Evolutionary conservation across 2,888 invertebrate genomes (phyloP).

Genomic region (Tenodera sinensis): DNA sequence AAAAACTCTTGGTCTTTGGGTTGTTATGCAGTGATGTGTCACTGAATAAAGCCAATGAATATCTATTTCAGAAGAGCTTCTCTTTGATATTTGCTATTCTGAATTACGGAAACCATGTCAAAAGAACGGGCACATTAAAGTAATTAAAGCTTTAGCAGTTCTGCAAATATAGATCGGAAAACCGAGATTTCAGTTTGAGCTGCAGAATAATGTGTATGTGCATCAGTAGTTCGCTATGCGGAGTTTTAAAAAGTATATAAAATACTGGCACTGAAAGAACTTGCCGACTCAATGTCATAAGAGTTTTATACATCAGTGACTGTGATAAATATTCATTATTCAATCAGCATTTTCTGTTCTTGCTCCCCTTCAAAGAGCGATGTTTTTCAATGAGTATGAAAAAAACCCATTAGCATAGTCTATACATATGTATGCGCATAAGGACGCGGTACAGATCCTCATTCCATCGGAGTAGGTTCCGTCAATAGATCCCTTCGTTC

Average conservation of each 20-base stretch:
- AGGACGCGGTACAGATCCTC: neutral
- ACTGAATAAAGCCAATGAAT: too few species aligned
- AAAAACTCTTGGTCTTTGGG: too few species aligned
- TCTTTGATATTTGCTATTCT: too few species aligned
- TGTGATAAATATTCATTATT: neutral
- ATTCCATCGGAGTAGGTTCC: neutral
- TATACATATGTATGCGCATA: neutral
- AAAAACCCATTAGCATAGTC: neutral
- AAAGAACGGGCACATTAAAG: neutral
- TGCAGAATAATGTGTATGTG: neutral
- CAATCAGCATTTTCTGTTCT: neutral
- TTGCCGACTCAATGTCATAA: neutral
- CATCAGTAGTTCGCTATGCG: neutral
- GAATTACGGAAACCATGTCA: neutral
- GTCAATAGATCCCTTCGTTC: too few species aligned
- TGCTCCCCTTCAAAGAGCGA: neutral
- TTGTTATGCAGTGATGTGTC: too few species aligned
- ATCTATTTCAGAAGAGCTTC: too few species aligned
- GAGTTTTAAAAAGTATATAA: neutral
- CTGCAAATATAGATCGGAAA: neutral
- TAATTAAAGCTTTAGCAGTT: neutral
- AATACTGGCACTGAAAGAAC: neutral
- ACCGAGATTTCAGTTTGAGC: neutral
- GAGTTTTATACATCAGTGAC: neutral
- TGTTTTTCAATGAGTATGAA: neutral